Evolutionary conservation across 2,113 vertebrate species (phyloP), one percentile per base, ranked within the genome.

Genomic region (Oreocharis arfaki): DNA sequence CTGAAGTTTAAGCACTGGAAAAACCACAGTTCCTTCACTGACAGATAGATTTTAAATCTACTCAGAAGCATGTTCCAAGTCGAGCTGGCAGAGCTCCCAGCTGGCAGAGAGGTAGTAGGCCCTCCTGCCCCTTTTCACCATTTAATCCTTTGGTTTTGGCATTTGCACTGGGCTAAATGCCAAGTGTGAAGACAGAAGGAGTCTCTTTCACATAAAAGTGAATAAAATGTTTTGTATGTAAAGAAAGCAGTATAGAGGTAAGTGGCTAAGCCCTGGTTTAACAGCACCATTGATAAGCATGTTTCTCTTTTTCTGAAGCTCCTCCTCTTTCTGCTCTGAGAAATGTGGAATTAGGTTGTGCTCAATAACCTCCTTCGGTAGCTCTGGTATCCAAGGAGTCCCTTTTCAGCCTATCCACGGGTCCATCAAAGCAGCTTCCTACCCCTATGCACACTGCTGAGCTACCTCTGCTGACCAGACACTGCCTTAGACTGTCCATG

Each of bases 91-190:
- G 68, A 86, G 59, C 13, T 95, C 82, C 90, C 85, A 94, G 53
- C 65, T 96, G 95, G 90, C 94, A 95, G 78, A 92, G 76, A 75
- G 41, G 75, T 19, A 85, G 84, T 49, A 89, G 91, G 56, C 44
- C 42, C 84, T 89, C 65, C 88, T 95, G 77, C 53, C 96, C 92
- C 77, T 92, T 95, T 79, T 73, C 68, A 90, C 79, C 65, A 86
- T 86, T 95, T 94, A 96, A 96, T 97, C 93, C 86, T 68, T 93
- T 26, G 33, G 55, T 84, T 95, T 89, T 95, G 93, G 94, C 91
- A 89, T 70, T 41, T 93, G 53, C 49, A 53, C 27, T 79, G 63
- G 84, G 89, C 64, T 61, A 76, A 73, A 69, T 61, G 95, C 95
- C 95, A 96, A 79, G 42, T 14, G 23, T 70, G 70, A 92, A 94